Percentiles rank a stretch among this genome's conserved stretches.
These are phyloP conservation scores for Mobula birostris DNA, from an alignment of 2,113 vertebrate species.

Conservation along the genomic window DNA sequence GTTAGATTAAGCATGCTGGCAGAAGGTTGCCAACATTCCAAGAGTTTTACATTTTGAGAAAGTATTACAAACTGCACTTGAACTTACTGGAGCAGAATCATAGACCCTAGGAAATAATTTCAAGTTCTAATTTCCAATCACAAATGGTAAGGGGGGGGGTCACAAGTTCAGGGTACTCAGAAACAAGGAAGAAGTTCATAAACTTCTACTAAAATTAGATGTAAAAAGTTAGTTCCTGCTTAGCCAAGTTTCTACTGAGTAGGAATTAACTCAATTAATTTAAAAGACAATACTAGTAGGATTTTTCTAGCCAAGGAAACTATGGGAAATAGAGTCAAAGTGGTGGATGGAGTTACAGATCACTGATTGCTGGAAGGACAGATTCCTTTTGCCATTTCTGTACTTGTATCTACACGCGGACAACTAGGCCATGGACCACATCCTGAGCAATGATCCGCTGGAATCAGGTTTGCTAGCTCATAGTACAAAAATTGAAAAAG, in stretches of 20 bases:
- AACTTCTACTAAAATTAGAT: no score
- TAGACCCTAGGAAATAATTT: not conserved
- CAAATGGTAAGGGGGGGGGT: not conserved
- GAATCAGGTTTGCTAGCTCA: not conserved
- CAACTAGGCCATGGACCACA: not conserved
- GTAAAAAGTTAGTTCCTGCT: no score
- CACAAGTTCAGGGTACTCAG: not conserved
- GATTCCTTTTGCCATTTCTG: not conserved
- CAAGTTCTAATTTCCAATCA: no score
- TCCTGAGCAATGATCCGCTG: not conserved
- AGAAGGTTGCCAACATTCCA: not conserved
- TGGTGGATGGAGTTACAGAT: no score
- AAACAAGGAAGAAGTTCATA: not conserved
- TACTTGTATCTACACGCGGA: not conserved
- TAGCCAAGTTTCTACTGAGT: not conserved
- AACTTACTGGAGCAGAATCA: not conserved
- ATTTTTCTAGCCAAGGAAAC: not conserved
- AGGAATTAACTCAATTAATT: not conserved
- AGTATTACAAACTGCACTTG: not conserved
- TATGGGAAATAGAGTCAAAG: not conserved
- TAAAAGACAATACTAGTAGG: not conserved
- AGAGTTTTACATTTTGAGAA: not conserved
- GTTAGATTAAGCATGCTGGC: no score
- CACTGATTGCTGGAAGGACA: no score
- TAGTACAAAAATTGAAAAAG: not conserved